Base-by-base conservation (phyloP, 2,113 vertebrate genomes). In the Oreocharis arfaki region DNA sequence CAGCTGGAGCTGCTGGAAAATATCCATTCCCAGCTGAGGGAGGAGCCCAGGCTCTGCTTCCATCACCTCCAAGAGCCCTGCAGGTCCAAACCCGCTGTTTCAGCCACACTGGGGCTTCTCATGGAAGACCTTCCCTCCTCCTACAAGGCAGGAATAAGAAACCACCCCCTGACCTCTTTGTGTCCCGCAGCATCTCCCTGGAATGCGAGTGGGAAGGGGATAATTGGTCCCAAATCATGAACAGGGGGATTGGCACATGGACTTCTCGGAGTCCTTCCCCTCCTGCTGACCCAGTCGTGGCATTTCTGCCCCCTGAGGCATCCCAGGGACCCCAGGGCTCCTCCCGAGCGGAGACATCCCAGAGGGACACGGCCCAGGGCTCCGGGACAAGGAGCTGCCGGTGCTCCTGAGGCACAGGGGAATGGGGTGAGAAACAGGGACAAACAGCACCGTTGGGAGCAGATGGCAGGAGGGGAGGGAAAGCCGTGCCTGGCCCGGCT, bases 1-100 rank as follows among this genome's bases (percentile, higher is more conserved):
- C 90, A 93, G 70, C 80, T 84, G 93, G 95, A 93, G 84, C 84
- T 33, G 77, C 49, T 50, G 24, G 61, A 47, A 71, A 56, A 79
- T 27, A 11, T 59, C 89, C 56, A 83, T 78, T 42, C 74, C 73
- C 77, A 59, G 56, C 69, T 33, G 60, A 78, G 59, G 69, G 5
- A 37, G 83, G 41, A 79, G 61, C 67, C 70, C 49, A 4, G 61
- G 70, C 53, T 55, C 61, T 55, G 55, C 30, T 35, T 42, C 83
- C 49, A 2, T 16, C 47, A 8, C 35, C 57, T 42, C 75, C 90
- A 44, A 64, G 75, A 69, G 55, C 55, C 21, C 26, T 17, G 73
- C 73, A 73, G 28, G 22, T 70, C 85, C 92, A 60, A 44, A 77
- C 1, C 50, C 1, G 0, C 73, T 21, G 11, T 9, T 74, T 27